These are phyloP conservation scores for Pteronotus mesoamericanus DNA, from an alignment of 2,797 vertebrate genomes.

Conservation along the genomic window DNA sequence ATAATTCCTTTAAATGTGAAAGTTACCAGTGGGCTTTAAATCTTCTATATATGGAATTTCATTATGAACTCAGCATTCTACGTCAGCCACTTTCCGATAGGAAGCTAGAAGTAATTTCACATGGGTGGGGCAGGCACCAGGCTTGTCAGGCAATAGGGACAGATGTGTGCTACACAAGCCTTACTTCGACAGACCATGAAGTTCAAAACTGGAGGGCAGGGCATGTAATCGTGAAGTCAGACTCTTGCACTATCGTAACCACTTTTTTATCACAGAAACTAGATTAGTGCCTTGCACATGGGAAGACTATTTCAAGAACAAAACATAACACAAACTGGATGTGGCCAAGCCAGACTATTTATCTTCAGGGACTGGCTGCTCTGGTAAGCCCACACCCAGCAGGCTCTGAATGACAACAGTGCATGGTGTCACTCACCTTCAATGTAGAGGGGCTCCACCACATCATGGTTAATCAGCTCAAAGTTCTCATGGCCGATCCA, in stretches of 20 bases:
- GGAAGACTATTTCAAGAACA: neutral
- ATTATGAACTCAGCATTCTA: neutral
- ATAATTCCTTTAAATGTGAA: neutral
- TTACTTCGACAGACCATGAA: neutral
- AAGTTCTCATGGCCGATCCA: conserved; percentile 99
- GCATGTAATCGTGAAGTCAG: neutral
- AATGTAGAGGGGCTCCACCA: conserved; percentile 98
- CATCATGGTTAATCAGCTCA: conserved; percentile 98
- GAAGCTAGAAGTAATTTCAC: neutral
- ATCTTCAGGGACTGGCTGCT: accelerated
- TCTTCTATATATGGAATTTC: neutral
- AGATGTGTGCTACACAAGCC: neutral
- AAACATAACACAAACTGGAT: neutral
- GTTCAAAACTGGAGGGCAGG: neutral
- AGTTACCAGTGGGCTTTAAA: neutral
- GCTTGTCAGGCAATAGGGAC: neutral
- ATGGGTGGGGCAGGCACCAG: neutral
- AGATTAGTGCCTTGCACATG: accelerated
- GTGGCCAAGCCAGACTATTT: accelerated
- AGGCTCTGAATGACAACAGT: accelerated
- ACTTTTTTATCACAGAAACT: neutral
- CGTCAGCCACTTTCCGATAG: neutral
- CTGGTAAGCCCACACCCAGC: accelerated
- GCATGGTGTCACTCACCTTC: conserved; percentile 87
- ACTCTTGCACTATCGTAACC: accelerated